Conservation (phyloP, 2,888 invertebrate species). For the Epirrhoe alternata region DNA sequence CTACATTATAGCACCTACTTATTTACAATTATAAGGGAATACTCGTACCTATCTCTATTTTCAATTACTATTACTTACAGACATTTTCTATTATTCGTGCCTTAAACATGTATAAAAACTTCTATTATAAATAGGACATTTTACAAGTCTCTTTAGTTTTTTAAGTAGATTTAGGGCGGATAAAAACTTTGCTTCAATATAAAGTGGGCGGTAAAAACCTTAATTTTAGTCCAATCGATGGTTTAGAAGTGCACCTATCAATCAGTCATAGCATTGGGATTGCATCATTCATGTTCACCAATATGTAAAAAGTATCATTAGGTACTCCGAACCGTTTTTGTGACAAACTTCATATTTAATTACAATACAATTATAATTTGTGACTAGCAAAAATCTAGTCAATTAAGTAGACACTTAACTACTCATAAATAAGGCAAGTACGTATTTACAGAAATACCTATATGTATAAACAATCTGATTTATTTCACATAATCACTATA, state of each 20-base stretch:
- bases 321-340: slow-evolving; percentile 34
- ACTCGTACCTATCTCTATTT: neutral
- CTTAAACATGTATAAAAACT: slow-evolving; percentile 21
- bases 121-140: slow-evolving; percentile 9
- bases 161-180: slow-evolving; percentile 18
- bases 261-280: neutral
- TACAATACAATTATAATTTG: slow-evolving; percentile 57
- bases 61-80: neutral
- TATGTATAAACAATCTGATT: slow-evolving; percentile 70
- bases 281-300: neutral
- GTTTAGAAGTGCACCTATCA: neutral
- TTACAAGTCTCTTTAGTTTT: slow-evolving; percentile 9
- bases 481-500: slow-evolving; percentile 62
- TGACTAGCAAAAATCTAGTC: slow-evolving; percentile 83
- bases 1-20: slow-evolving; percentile 2
- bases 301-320: slow-evolving; percentile 4
- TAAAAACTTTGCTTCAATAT: neutral
- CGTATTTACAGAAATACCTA: slow-evolving; percentile 75
- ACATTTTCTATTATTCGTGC: slow-evolving; percentile 13
- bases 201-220: neutral
- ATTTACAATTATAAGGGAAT: slow-evolving; percentile 14
- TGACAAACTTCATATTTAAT: slow-evolving; percentile 47
- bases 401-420: slow-evolving; percentile 68
- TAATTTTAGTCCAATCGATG: neutral
- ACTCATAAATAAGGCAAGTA: slow-evolving; percentile 77